Evolutionary conservation across 2,797 vertebrate genomes (phyloP).

Genomic region (Aythya fuligula): DNA sequence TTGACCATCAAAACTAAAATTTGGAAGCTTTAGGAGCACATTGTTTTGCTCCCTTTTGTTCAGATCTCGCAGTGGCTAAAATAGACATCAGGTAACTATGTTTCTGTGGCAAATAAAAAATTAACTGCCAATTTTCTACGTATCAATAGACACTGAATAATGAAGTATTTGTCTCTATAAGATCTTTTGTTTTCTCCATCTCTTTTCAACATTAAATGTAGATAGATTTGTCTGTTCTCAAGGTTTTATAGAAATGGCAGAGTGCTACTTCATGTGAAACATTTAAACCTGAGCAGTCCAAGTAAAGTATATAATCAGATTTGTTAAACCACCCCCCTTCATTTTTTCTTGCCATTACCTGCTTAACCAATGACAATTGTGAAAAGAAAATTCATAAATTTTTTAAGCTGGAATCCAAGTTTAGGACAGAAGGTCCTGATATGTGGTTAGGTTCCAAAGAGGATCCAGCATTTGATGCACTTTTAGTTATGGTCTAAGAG

Average conservation of each 20-base stretch:
- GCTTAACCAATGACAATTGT: not conserved
- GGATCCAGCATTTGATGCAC: not conserved
- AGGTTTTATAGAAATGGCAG: not conserved
- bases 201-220: not conserved
- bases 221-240: not conserved
- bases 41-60: not conserved
- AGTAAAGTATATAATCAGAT: not conserved
- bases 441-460: not conserved
- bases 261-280: not conserved
- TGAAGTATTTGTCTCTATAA: not conserved
- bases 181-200: not conserved
- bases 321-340: not conserved
- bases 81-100: not conserved
- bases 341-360: not conserved
- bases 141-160: not conserved
- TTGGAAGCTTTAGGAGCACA: not conserved
- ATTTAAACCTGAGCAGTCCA: not conserved
- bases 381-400: not conserved
- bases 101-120: not conserved
- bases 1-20: not conserved
- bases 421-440: not conserved
- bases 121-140: not conserved
- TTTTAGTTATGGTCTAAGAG: not conserved
- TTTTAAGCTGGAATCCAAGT: not conserved
- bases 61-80: not conserved